Evolutionary conservation across 1,140 invertebrate species (phyloP).

Genomic region (Xylocopa sonorina): DNA sequence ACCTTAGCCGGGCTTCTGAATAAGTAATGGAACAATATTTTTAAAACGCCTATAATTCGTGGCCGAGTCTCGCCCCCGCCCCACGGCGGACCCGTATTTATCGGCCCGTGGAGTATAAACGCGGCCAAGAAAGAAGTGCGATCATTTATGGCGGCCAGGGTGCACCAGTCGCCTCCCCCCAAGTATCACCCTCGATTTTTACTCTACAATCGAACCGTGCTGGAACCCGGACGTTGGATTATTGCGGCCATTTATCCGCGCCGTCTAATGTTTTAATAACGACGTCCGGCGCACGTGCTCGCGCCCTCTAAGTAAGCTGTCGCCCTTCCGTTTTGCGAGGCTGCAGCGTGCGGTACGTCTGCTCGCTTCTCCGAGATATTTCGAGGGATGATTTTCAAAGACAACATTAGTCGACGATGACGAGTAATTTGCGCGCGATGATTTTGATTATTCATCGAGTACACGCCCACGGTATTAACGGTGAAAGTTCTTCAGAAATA

Average conservation of each 20-base stretch:
- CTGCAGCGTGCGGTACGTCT: neutral
- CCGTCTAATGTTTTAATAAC: conserved; percentile 74
- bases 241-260: conserved; percentile 74
- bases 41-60: conserved; percentile 83
- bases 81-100: conserved; percentile 79
- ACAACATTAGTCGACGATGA: too few relatives aligned
- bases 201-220: conserved; percentile 72
- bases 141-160: conserved; percentile 73
- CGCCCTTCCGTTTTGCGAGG: neutral
- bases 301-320: neutral
- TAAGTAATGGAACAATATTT: conserved; percentile 82
- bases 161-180: too few relatives aligned
- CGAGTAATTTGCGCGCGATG: too few relatives aligned
- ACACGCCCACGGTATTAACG: too few relatives aligned
- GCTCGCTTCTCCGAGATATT: too few relatives aligned
- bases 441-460: too few relatives aligned
- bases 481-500: too few relatives aligned
- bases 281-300: conserved; percentile 64
- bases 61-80: conserved; percentile 67
- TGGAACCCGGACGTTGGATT: conserved; percentile 60
- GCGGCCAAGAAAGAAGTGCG: conserved; percentile 74
- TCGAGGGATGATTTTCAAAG: too few relatives aligned
- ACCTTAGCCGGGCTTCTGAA: conserved; percentile 78
- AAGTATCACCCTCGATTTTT: conserved; percentile 67
- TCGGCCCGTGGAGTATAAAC: conserved; percentile 81